phyloP scores from a whole-genome alignment of 2,888 invertebrate species.

The Zele albiditarsus region DNA sequence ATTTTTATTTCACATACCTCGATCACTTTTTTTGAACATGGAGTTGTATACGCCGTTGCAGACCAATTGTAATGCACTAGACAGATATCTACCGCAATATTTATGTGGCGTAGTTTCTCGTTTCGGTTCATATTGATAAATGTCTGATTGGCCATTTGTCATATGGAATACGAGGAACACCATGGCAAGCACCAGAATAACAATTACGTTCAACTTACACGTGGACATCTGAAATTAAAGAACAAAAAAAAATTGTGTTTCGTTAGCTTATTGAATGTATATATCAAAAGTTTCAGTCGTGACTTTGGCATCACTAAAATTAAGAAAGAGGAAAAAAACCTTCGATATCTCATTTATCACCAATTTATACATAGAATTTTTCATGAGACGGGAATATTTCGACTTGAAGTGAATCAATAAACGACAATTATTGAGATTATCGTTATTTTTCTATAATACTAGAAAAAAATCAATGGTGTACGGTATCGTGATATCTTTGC shows the following conservation, averaged over 20 bases:
- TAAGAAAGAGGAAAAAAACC: not conserved
- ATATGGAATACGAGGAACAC: slow-evolving; percentile 57
- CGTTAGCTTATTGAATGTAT: not conserved
- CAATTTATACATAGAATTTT: not conserved
- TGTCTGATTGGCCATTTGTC: slow-evolving; percentile 56
- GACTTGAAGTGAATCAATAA: not conserved
- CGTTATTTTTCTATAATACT: not conserved
- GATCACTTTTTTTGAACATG: slow-evolving; percentile 67
- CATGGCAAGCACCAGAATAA: slow-evolving; percentile 59
- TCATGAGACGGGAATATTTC: not conserved
- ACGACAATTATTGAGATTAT: too few species aligned
- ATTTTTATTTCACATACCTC: slow-evolving; percentile 55
- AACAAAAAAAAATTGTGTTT: not conserved
- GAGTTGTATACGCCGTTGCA: slow-evolving; percentile 70
- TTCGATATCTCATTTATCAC: not conserved
- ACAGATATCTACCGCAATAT: slow-evolving; percentile 70
- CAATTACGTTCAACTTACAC: slow-evolving; percentile 58
- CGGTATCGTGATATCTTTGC: too few species aligned
- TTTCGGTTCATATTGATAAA: slow-evolving; percentile 57
- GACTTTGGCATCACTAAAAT: not conserved
- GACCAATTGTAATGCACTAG: slow-evolving; percentile 66
- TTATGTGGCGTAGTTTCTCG: slow-evolving; percentile 51
- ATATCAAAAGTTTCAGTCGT: not conserved
- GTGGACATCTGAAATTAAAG: slow-evolving; percentile 65
- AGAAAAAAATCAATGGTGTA: too few species aligned